Evolutionary conservation across 2,888 invertebrate genomes (phyloP), one percentile per base, ranked within the genome.

Genomic region (Netelia fuscicornis): DNA sequence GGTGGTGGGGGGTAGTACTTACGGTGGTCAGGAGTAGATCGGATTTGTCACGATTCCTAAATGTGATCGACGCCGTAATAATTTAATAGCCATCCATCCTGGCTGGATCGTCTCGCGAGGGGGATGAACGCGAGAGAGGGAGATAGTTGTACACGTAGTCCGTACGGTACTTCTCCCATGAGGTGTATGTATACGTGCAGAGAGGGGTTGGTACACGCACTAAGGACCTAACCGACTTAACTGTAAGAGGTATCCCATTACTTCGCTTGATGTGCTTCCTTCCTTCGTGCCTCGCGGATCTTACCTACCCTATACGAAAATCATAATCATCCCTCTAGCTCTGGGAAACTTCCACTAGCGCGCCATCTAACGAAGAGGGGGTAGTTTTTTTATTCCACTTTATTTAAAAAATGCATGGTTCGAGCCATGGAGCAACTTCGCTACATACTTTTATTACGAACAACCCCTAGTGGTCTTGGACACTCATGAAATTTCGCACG

Each of bases 221-320:
- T 92, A 92, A 93, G 92, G 91, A 93, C 90, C 92, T 93, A 93
- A 93, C 92, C 89, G 92, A 93, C 93, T 93, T 93, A 93, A 89
- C 90, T 84, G 65, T 56, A 83, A 84, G 58, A 58, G 86, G 90
- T 93, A 93, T 93, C 93, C 89, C 89, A 89, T 93, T 93, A 93
- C 91, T 87, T 56, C 42, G 74, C 81, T 37, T 71, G 74, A 75
- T 86, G 80, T 52, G 60, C n/a, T 68, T 83, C 72, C 72, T 70
- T 80, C 60, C 74, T 67, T 79, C 79, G 23, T 79, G 56, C 64
- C 52, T 64, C 76, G 48, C 13, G 48, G 62, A 44, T 58, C 68
- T 76, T 65, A 60, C n/a, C 42, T 48, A 52, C 52, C 37, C 60
- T n/a, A n/a, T 56, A 30, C 37, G 30, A 76, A 30, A 81, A 70